Base-by-base conservation (phyloP, 2,113 vertebrate species). In the Podarcis cretensis region DNA sequence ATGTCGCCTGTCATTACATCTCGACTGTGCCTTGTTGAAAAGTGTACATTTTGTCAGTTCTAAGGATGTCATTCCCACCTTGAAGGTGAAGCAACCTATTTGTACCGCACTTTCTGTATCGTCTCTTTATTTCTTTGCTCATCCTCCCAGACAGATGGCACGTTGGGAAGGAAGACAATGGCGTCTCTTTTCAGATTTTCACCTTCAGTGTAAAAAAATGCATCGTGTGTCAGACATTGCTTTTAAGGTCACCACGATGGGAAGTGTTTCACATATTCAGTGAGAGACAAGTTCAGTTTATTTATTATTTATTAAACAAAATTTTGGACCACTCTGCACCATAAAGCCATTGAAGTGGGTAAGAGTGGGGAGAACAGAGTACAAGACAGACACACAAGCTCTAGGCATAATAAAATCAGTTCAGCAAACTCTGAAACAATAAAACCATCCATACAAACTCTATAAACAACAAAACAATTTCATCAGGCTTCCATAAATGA, bases 211-310 rank as follows among this genome's bases (percentile, higher is more conserved):
- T 86, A 79, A 69, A 87, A 87, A 91, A 12, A 30, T 87, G 88
- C 84, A 23, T 0, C 0, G 69, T 79, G 80, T 86, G 0, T 1
- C 86, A 81, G 89, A 90, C 77, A 35, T 87, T 89, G 43, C 73
- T 91, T 87, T 85, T 81, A 92, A 96, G 94, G 95, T 94, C 93
- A 91, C 23, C 91, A 84, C 74, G 89, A 89, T 88, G 87, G 86
- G 89, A 92, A 48, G 84, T 90, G 93, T 95, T 94, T 94, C 90
- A 94, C 85, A 93, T 93, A 93, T 94, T 94, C 95, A 91, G 76
- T 81, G 66, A 23, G 69, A 57, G 48, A 25, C 89, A 25, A 86
- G 77, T 93, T 91, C 92, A 93, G 92, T 94, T 93, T 54, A 10
- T 54, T 54, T 54, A 54, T 54, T 54, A 54, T 54, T 54, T 54